Conservation (phyloP, 2,113 vertebrate genomes). For the Rhizomys pruinosus region DNA sequence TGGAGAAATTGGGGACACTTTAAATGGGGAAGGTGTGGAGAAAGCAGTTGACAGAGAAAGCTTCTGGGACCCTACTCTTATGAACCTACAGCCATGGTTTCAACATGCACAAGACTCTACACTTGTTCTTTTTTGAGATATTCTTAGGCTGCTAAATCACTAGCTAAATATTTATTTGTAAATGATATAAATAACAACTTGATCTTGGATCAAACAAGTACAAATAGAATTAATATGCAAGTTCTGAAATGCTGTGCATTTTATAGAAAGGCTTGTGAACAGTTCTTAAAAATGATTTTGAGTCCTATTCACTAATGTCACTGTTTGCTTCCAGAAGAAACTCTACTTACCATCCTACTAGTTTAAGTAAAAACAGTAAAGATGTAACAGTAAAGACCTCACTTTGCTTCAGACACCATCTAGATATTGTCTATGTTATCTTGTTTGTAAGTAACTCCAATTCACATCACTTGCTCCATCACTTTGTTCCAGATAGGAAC, state of each 20-base stretch:
- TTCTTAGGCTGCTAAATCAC: not conserved
- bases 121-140: not conserved
- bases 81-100: no score
- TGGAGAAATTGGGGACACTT: no score
- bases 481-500: no score
- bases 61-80: no score
- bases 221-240: not conserved
- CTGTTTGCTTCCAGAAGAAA: not conserved
- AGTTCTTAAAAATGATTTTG: not conserved
- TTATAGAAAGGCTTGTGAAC: not conserved
- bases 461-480: not conserved
- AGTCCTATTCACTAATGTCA: not conserved
- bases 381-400: not conserved
- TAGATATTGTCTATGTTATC: not conserved
- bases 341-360: not conserved
- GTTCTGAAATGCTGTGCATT: not conserved
- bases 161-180: slow-evolving; percentile 27
- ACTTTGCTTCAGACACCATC: not conserved
- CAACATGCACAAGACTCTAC: no score
- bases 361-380: not conserved
- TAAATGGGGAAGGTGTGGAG: no score
- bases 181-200: not conserved
- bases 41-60: no score
- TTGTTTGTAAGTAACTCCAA: not conserved
- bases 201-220: not conserved